phyloP scores from a whole-genome alignment of 23 tunicate species.

The Trididemnum nubilum region DNA sequence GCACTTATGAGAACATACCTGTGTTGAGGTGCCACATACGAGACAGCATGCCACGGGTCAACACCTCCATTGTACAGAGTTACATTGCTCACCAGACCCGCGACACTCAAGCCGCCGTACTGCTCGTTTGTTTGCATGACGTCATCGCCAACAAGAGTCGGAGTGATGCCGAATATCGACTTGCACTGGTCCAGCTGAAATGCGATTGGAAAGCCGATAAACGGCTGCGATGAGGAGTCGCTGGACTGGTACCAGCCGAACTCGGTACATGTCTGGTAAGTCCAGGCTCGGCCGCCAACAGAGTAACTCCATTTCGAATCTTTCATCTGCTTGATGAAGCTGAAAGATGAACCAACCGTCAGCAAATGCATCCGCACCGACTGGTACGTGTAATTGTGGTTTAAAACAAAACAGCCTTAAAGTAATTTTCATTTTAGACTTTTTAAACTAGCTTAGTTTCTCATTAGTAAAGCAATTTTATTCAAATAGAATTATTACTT shows the following conservation, averaged over 20 bases:
- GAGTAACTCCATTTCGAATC: conserved; percentile 40
- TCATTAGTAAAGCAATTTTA: too few species aligned
- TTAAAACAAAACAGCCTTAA: too few species aligned
- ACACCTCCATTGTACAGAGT: conserved; percentile 78
- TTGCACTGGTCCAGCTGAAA: conserved; percentile 48
- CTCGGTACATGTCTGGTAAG: conserved; percentile 87
- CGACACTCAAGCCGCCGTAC: conserved; percentile 25
- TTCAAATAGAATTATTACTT: too few species aligned
- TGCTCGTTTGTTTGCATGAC: conserved; percentile 30
- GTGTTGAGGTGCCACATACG: conserved; percentile 9
- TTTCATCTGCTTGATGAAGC: conserved; percentile 22
- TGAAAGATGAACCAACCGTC: conserved; percentile 2
- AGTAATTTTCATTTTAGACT: too few species aligned
- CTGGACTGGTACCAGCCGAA: conserved; percentile 86
- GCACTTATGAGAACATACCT: neutral
- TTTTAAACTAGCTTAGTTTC: too few species aligned
- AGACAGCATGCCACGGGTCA: conserved; percentile 79
- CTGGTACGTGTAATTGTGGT: too few species aligned
- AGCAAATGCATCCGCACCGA: neutral
- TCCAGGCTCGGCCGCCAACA: conserved; percentile 41
- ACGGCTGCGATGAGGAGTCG: conserved; percentile 67
- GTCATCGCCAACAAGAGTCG: conserved; percentile 16
- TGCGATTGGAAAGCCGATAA: conserved; percentile 57
- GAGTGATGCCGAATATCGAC: conserved; percentile 38
- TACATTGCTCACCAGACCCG: conserved; percentile 60